phyloP scores from a whole-genome alignment of 2,113 vertebrate genomes.

The Tinamus guttatus region DNA sequence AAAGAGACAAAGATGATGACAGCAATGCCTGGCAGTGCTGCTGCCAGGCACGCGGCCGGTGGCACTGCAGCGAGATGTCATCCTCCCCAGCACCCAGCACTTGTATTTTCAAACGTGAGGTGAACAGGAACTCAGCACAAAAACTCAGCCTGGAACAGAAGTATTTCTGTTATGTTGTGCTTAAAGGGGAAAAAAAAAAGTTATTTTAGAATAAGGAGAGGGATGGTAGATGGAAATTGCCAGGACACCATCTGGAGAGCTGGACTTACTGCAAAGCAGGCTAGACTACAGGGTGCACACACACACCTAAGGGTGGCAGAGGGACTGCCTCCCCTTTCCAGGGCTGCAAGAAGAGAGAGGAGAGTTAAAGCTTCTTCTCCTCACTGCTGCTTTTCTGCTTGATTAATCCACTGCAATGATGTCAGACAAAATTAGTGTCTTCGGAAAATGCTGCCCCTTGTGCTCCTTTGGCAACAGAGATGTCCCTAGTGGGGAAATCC shows the following conservation, averaged over 20 bases:
- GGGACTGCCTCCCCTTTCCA: not conserved
- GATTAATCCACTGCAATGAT: constrained; percentile 6
- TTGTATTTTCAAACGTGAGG: not conserved
- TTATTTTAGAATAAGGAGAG: not conserved
- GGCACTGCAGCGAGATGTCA: not conserved
- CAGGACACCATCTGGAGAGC: not conserved
- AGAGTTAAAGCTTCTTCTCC: constrained; percentile 16
- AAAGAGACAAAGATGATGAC: not conserved
- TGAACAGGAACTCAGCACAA: not conserved
- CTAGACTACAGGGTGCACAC: not conserved
- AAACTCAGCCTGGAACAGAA: not conserved
- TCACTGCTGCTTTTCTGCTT: not conserved
- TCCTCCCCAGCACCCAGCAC: not conserved
- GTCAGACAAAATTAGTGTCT: constrained; percentile 16
- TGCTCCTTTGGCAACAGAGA: not conserved
- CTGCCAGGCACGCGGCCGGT: not conserved
- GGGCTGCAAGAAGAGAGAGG: not conserved
- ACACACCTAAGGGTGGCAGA: not conserved
- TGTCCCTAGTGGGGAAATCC: not conserved
- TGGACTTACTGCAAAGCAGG: not conserved
- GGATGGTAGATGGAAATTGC: not conserved
- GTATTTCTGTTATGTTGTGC: not conserved
- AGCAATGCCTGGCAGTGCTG: not conserved
- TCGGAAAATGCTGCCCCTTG: not conserved
- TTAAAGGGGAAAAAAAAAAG: not conserved